phyloP scores from a whole-genome alignment of 2,113 vertebrate genomes.

The Forbesichthys papilliferus region DNA sequence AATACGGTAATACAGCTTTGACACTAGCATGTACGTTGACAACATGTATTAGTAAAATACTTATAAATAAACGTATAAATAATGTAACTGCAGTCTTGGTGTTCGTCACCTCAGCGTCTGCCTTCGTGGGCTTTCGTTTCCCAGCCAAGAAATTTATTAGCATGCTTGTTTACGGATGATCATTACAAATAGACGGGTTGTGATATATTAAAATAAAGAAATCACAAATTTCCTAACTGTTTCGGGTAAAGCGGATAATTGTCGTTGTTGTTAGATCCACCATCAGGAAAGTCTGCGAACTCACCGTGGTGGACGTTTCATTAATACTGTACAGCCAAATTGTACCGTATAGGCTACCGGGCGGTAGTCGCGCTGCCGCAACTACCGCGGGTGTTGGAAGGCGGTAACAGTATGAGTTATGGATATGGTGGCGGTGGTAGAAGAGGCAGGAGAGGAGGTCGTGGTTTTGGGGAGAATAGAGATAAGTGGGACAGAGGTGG shows the following conservation, averaged over 20 bases:
- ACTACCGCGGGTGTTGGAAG: not conserved
- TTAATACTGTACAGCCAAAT: too few species aligned
- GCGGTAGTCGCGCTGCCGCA: not conserved
- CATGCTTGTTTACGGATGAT: not conserved
- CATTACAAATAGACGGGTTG: not conserved
- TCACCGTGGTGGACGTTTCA: too few species aligned
- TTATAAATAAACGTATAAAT: not conserved
- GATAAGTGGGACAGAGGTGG: conserved; percentile 66
- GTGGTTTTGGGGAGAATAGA: conserved; percentile 61
- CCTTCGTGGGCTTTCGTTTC: not conserved
- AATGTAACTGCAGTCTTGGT: too few species aligned
- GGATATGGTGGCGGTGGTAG: conserved; percentile 64
- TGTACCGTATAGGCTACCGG: too few species aligned
- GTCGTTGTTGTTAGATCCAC: too few species aligned
- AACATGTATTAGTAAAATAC: not conserved
- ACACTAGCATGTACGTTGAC: not conserved
- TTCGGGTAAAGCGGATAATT: too few species aligned
- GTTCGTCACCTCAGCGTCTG: not conserved
- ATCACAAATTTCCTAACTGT: too few species aligned
- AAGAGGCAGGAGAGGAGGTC: conserved; percentile 62
- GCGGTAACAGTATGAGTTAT: conserved; percentile 79
- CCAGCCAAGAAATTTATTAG: not conserved
- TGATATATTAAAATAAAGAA: too few species aligned
- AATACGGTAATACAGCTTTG: not conserved
- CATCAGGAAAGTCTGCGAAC: too few species aligned